Conservation (phyloP, 2,113 vertebrate genomes). For the Hippocampus zosterae region DNA sequence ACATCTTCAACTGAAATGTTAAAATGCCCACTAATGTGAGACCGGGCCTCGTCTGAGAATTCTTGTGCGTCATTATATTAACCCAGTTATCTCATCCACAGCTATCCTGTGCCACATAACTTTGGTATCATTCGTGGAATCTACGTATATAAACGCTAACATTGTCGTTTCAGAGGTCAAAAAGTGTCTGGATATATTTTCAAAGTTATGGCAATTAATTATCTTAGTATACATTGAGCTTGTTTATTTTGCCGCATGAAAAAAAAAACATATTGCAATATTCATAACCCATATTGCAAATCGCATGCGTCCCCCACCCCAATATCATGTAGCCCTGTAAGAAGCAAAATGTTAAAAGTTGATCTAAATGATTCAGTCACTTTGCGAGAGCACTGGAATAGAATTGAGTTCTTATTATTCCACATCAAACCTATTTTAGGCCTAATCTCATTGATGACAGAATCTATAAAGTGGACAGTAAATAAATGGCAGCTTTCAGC, state of each 20-base stretch:
- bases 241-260: too few species aligned
- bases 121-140: slow-evolving; percentile 44
- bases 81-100: slow-evolving; percentile 12
- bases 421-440: background rate
- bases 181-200: too few species aligned
- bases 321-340: background rate
- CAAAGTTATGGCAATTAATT: too few species aligned
- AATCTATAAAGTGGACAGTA: background rate
- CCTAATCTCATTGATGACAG: background rate
- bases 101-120: slow-evolving; percentile 8
- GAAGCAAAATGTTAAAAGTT: background rate
- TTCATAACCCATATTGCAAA: too few species aligned
- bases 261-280: too few species aligned
- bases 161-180: too few species aligned
- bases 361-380: background rate
- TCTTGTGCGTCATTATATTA: slow-evolving; percentile 7
- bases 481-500: slow-evolving; percentile 17
- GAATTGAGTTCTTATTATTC: background rate
- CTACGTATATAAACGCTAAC: slow-evolving; percentile 8
- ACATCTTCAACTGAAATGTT: too few species aligned
- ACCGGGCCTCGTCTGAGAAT: background rate
- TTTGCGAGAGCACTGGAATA: background rate
- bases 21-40: background rate
- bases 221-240: too few species aligned
- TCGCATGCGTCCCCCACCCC: background rate